Evolutionary conservation across 2,113 vertebrate species (phyloP).

Genomic region (Datnioides undecimradiatus): DNA sequence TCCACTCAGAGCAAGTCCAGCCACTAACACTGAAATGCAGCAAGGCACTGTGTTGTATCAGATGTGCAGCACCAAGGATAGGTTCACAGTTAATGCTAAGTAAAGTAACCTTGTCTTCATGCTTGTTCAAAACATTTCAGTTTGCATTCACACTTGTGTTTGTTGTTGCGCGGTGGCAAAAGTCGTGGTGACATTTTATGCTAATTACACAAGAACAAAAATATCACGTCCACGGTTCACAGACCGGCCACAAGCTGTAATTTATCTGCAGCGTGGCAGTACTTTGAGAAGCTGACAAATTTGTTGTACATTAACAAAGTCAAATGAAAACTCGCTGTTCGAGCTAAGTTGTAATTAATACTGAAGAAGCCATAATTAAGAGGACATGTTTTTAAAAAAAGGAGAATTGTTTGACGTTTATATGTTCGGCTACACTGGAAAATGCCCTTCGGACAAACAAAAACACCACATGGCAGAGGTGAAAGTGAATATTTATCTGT

Average conservation of each 20-base stretch:
- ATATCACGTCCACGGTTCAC: too few species aligned
- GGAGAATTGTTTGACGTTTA: background rate
- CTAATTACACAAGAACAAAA: background rate
- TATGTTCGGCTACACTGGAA: background rate
- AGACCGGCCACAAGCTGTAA: background rate
- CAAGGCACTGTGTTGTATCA: background rate
- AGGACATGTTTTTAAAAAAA: background rate
- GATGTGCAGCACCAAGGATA: background rate
- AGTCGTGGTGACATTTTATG: background rate
- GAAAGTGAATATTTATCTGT: background rate
- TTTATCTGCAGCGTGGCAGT: background rate
- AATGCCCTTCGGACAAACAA: background rate
- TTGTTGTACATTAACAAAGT: background rate
- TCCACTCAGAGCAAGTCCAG: background rate
- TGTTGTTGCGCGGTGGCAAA: background rate
- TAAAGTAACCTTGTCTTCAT: background rate
- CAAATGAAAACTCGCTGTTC: background rate
- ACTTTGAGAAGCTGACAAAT: background rate
- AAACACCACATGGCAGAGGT: background rate
- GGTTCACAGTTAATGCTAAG: background rate
- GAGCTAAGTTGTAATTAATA: too few species aligned
- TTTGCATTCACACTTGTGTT: background rate
- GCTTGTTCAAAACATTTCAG: background rate
- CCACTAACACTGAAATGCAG: background rate
- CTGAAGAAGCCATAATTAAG: too few species aligned